A percentile compares a stretch with the other conserved stretches of the same genome.
These are phyloP conservation scores for Nephila pilipes DNA, from an alignment of 1,140 invertebrate species.

Conservation along the genomic window DNA sequence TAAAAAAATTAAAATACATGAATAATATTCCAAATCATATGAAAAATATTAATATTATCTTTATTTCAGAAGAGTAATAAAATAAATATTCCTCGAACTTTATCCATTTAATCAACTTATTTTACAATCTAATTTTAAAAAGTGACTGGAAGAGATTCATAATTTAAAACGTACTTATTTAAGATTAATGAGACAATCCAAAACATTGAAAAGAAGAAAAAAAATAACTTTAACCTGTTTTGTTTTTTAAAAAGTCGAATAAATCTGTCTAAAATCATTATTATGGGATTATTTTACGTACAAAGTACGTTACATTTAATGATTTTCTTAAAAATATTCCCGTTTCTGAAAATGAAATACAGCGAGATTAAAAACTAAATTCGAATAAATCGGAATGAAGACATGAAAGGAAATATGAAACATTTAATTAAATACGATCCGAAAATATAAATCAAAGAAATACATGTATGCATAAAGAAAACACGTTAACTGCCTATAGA, in stretches of 20 bases:
- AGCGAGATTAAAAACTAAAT: not conserved
- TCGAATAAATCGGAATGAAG: not conserved
- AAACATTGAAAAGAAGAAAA: not conserved
- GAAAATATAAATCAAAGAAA: not conserved
- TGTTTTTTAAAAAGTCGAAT: not conserved
- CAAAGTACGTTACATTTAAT: not conserved
- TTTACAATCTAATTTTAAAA: no score
- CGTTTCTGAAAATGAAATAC: not conserved
- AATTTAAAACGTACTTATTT: not conserved
- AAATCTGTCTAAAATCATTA: not conserved
- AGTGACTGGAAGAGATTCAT: no score
- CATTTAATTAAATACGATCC: constrained; percentile 29
- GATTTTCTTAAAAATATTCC: not conserved
- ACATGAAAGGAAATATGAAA: constrained; percentile 3
- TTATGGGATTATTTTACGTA: constrained; percentile 4
- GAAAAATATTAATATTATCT: no score
- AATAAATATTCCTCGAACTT: no score
- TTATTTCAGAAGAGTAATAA: no score
- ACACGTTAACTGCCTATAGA: not conserved
- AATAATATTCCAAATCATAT: no score
- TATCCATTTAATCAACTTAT: no score
- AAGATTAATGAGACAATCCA: not conserved
- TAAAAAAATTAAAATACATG: no score
- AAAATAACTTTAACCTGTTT: no score
- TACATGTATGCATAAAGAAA: not conserved